Percentiles rank a stretch among this genome's conserved stretches.
phyloP scores from a whole-genome alignment of 2,797 vertebrate species.

The Sebastes variabilis region DNA sequence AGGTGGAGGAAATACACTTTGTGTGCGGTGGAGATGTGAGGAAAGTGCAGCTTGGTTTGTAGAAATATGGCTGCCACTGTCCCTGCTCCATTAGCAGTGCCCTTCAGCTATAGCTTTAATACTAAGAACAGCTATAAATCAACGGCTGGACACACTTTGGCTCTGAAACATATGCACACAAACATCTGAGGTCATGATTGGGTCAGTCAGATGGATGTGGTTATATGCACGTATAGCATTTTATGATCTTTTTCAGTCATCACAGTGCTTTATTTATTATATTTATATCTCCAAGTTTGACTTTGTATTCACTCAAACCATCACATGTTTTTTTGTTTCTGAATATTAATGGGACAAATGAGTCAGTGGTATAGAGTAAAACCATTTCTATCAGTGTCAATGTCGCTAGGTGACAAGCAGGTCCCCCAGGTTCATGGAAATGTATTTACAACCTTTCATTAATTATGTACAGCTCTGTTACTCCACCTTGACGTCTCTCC shows the following conservation, averaged over 20 bases:
- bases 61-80: slow-evolving; percentile 55
- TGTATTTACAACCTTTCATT: neutral
- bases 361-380: neutral
- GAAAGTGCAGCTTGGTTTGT: slow-evolving; percentile 26
- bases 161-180: slow-evolving; percentile 3
- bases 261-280: too few relatives aligned
- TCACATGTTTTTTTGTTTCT: neutral
- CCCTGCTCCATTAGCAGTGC: slow-evolving; percentile 49
- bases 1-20: neutral
- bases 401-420: neutral
- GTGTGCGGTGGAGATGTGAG: slow-evolving; percentile 17
- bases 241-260: neutral
- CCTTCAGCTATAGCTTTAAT: slow-evolving; percentile 52
- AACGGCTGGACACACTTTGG: neutral
- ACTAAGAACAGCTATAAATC: slow-evolving; percentile 50
- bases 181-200: slow-evolving; percentile 1
- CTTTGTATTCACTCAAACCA: neutral
- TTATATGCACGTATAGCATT: neutral
- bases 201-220: slow-evolving; percentile 25
- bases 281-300: neutral
- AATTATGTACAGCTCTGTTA: neutral
- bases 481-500: neutral
- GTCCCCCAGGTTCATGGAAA: neutral
- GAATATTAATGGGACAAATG: neutral
- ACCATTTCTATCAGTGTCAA: neutral